phyloP scores from a whole-genome alignment of 2,797 vertebrate species.

The Miichthys miiuy region DNA sequence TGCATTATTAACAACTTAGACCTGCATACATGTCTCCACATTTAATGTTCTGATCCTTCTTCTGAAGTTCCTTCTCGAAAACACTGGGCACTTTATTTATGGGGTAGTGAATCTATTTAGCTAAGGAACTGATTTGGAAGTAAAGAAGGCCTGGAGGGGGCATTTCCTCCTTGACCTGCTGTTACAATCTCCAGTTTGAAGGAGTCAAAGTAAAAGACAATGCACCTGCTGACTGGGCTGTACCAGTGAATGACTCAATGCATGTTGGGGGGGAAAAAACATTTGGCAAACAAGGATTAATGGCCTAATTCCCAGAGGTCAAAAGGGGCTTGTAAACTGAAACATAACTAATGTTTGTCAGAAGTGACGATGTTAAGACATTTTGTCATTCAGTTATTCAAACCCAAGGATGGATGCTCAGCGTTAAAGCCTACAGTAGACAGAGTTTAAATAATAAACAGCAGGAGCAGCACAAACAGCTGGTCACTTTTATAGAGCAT shows the following conservation, averaged over 20 bases:
- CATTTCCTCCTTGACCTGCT: slow-evolving; percentile 17
- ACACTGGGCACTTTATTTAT: slow-evolving; percentile 9
- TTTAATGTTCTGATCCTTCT: not conserved
- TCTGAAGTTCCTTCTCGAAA: not conserved
- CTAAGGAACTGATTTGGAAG: slow-evolving; percentile 15
- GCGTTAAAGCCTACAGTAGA: not conserved
- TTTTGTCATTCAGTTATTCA: slow-evolving; percentile 3
- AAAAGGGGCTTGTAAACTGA: not conserved
- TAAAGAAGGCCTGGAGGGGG: slow-evolving; percentile 3
- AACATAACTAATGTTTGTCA: slow-evolving; percentile 37
- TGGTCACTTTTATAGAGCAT: slow-evolving; percentile 25
- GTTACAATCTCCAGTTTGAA: not conserved
- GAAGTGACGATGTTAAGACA: slow-evolving; percentile 3
- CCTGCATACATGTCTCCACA: not conserved
- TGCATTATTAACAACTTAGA: not conserved
- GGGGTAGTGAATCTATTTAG: slow-evolving; percentile 26
- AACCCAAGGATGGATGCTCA: not conserved
- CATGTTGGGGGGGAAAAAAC: not conserved
- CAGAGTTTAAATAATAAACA: slow-evolving; percentile 60
- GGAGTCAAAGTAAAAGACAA: slow-evolving; percentile 13
- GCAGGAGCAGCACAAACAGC: slow-evolving; percentile 35
- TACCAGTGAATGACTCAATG: not conserved
- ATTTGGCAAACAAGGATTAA: slow-evolving; percentile 20
- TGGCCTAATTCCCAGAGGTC: slow-evolving; percentile 22
- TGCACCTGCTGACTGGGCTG: slow-evolving; percentile 23